Conservation (phyloP, 1,140 invertebrate species). For the Phenacoccus solenopsis region DNA sequence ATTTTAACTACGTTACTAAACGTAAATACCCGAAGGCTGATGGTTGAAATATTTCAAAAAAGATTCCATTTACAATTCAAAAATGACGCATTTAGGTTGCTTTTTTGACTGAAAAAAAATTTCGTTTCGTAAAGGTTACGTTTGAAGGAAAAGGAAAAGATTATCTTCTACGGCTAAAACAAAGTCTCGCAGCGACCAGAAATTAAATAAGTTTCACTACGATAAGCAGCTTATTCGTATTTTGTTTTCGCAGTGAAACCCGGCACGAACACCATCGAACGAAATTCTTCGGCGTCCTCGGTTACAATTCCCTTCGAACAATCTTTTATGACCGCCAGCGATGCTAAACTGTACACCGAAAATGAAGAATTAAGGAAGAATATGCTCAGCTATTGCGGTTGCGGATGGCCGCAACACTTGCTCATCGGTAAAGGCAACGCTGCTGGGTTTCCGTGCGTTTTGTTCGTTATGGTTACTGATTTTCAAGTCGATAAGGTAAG, state of each 20-base stretch:
- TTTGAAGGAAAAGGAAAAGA: too few species aligned
- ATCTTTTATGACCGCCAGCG: slow-evolving; percentile 42
- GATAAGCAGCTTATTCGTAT: neutral
- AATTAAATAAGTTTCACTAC: too few species aligned
- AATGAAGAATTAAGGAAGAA: slow-evolving; percentile 22
- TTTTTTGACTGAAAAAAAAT: too few species aligned
- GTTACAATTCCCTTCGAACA: slow-evolving; percentile 48
- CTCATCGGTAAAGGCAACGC: slow-evolving; percentile 57
- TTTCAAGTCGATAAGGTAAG: slow-evolving; percentile 50
- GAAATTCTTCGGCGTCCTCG: slow-evolving; percentile 41
- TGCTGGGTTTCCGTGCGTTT: slow-evolving; percentile 50
- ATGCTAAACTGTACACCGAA: neutral
- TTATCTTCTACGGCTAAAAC: too few species aligned
- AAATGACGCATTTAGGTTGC: too few species aligned
- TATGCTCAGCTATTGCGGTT: slow-evolving; percentile 54
- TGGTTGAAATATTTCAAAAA: too few species aligned
- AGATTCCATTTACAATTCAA: too few species aligned
- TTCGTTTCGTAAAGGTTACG: too few species aligned
- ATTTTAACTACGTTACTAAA: too few species aligned
- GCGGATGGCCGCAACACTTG: slow-evolving; percentile 78
- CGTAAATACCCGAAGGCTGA: too few species aligned
- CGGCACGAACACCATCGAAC: slow-evolving; percentile 40
- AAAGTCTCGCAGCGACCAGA: too few species aligned
- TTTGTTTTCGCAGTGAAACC: slow-evolving; percentile 35
- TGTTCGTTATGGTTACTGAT: slow-evolving; percentile 73